These are phyloP conservation scores for Brachionichthys hirsutus DNA, from an alignment of 2,113 vertebrate species.

Conservation along the genomic window DNA sequence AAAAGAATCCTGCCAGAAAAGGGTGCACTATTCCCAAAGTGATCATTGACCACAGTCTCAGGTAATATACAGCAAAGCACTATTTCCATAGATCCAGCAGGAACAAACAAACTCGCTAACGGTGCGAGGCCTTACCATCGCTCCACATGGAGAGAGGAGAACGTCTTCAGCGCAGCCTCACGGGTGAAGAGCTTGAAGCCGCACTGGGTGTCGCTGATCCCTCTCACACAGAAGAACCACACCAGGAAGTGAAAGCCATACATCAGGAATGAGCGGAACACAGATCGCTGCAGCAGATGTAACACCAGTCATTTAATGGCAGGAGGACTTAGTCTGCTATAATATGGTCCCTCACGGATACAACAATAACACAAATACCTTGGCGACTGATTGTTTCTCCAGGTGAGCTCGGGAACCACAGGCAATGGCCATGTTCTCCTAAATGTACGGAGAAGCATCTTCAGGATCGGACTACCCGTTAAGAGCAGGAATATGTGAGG, in stretches of 20 bases:
- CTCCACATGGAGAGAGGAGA: slow-evolving; percentile 90
- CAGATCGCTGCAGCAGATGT: slow-evolving; percentile 82
- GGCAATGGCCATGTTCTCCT: slow-evolving; percentile 93
- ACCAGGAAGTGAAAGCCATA: slow-evolving; percentile 98
- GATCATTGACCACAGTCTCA: too few relatives aligned
- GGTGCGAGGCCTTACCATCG: slow-evolving; percentile 81
- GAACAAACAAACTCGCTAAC: too few relatives aligned
- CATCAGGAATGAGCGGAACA: slow-evolving; percentile 94
- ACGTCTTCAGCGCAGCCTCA: slow-evolving; percentile 87
- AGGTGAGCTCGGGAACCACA: slow-evolving; percentile 97
- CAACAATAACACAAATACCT: slow-evolving; percentile 77
- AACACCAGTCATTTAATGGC: not conserved
- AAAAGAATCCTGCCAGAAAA: too few relatives aligned
- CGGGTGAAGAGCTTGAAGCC: slow-evolving; percentile 96
- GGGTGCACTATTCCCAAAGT: too few relatives aligned
- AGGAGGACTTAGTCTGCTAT: not conserved
- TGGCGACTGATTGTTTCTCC: slow-evolving; percentile 89
- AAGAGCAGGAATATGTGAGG: not conserved
- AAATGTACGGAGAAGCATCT: slow-evolving; percentile 15
- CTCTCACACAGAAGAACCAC: slow-evolving; percentile 95
- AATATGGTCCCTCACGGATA: not conserved
- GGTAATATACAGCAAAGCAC: too few relatives aligned
- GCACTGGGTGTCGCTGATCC: slow-evolving; percentile 92
- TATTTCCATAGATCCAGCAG: too few relatives aligned
- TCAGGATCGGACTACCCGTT: not conserved